phyloP scores from a whole-genome alignment of 2,888 invertebrate species.

The Enchytraeus crypticus region DNA sequence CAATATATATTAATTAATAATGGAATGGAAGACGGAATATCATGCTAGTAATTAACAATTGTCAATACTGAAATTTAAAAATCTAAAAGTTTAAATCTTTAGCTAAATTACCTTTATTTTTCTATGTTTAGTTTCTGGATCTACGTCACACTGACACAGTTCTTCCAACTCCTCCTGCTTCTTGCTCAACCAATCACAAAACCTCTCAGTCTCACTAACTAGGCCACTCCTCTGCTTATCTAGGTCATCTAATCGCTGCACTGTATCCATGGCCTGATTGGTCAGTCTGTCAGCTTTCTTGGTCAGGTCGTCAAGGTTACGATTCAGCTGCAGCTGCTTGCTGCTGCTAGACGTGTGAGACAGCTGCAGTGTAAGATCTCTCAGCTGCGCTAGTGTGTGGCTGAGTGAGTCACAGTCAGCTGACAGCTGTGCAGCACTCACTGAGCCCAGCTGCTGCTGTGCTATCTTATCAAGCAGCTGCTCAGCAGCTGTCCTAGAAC shows the following conservation, averaged over 20 bases:
- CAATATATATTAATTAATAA: no score
- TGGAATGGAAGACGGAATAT: no score
- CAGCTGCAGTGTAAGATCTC: constrained; percentile 65
- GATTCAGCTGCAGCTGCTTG: constrained; percentile 28
- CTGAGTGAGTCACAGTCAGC: no score
- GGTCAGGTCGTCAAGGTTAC: constrained; percentile 13
- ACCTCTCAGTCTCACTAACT: constrained; percentile 71
- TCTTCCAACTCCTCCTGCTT: constrained; percentile 53
- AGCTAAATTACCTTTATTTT: no score
- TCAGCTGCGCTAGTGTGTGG: constrained; percentile 34
- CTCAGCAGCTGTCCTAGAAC: background rate
- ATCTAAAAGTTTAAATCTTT: no score
- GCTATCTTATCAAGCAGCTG: no score
- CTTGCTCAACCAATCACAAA: constrained; percentile 69
- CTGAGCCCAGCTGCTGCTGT: no score
- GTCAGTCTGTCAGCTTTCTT: constrained; percentile 1
- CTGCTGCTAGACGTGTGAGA: constrained; percentile 64
- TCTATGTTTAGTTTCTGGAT: no score
- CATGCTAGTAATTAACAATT: no score
- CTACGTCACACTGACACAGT: constrained; percentile 43
- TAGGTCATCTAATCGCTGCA: constrained; percentile 61
- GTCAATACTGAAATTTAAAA: no score
- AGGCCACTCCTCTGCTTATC: constrained; percentile 85
- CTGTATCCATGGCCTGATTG: constrained; percentile 31
- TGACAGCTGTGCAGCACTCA: no score